phyloP scores from a whole-genome alignment of 2,797 vertebrate genomes.

The Rhabdophis nuchalis region DNA sequence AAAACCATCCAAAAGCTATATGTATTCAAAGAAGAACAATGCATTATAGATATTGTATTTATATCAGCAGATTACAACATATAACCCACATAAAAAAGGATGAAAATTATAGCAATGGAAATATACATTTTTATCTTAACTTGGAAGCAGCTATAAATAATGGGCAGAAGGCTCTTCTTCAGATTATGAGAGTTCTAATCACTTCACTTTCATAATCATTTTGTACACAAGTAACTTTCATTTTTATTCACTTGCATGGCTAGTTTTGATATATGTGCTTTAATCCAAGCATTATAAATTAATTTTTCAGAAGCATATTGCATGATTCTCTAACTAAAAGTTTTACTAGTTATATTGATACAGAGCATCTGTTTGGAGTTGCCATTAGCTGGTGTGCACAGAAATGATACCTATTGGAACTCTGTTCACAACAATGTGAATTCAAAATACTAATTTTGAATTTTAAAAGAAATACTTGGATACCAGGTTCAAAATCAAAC shows the following conservation, averaged over 20 bases:
- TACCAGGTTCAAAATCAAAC: neutral
- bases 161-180: constrained; percentile 4
- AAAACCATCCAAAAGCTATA: constrained; percentile 97
- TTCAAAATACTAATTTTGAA: neutral
- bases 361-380: neutral
- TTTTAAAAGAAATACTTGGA: neutral
- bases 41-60: neutral
- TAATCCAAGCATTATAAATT: neutral
- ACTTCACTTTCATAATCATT: neutral
- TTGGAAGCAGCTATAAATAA: neutral
- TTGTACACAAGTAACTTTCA: neutral
- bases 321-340: neutral
- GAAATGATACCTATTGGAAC: neutral
- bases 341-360: neutral
- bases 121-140: constrained; percentile 6
- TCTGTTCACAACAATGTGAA: neutral
- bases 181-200: neutral
- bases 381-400: neutral
- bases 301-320: neutral
- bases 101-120: neutral
- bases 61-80: neutral
- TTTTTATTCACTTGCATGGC: neutral
- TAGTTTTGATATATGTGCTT: neutral
- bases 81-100: constrained; percentile 8
- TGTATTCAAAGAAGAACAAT: constrained; percentile 57